Evolutionary conservation across 2,888 invertebrate species (phyloP), one percentile per base, ranked within the genome.

Genomic region (Oscheius sp.): DNA sequence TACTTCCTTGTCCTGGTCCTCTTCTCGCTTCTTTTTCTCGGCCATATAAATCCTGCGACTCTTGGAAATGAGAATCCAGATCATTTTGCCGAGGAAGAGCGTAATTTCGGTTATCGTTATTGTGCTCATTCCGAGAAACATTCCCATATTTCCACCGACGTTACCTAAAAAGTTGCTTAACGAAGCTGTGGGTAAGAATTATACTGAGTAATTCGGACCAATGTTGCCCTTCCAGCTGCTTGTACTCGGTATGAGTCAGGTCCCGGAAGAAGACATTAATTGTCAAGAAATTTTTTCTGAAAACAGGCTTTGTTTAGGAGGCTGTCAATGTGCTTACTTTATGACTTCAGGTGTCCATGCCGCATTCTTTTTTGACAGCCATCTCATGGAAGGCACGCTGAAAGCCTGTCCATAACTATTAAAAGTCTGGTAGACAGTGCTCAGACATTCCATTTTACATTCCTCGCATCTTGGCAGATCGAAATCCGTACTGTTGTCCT

Each of bases 41-140:
- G 77, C 76, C 79, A 85, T 80, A 60, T 85, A 82, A 35, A 76
- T 74, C 29, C 85, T 47, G 50, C 85, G 74, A 32, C 73, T 76
- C 62, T 78, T 85, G 37, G 84, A 85, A 47, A 86, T 66, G 32
- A 77, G 79, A n/a, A 88, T 76, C 88, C 88, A 88, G 47, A 81
- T 78, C 9, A 86, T 72, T 78, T 88, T 88, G 51, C 78, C 78
- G 53, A 88, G 74, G 79, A 76, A 88, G n/a, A 88, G 79, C 55
- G 81, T 72, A 11, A 87, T 77, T 66, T 88, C 88, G 13, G 82
- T 80, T 50, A 87, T 76, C 1, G 87, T 86, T 37, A 88, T 79
- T 29, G 88, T 77, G 13, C 83, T 83, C 85, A 88, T 87, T 32
- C 88, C 88, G 70, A 88, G 68, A 73, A 87, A 89, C 76, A 88